A percentile compares a stretch with the other conserved stretches of the same genome.
phyloP scores from a whole-genome alignment of 2,888 invertebrate genomes.

The Leptopilina myrica region DNA sequence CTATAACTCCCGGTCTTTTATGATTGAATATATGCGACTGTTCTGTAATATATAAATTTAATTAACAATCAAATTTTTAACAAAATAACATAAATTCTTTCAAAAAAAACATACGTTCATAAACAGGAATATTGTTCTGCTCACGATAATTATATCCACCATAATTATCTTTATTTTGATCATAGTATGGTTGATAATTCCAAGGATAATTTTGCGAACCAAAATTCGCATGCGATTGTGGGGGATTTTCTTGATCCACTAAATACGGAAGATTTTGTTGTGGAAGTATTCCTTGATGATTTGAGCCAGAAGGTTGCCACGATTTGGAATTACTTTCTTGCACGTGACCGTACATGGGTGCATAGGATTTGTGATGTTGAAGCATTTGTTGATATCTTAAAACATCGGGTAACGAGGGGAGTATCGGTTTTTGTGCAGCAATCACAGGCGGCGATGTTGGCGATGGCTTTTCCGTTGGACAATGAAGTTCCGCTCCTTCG shows the following conservation, averaged over 20 bases:
- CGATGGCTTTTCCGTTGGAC: conserved; percentile 79
- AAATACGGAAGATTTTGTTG: conserved; percentile 65
- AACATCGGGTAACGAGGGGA: conserved; percentile 59
- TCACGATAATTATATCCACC: conserved; percentile 60
- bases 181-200: conserved; percentile 69
- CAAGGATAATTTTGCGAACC: conserved; percentile 66
- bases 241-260: conserved; percentile 58
- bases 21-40: conserved; percentile 70
- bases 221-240: conserved; percentile 62
- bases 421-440: conserved; percentile 58
- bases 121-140: conserved; percentile 61
- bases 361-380: conserved; percentile 64
- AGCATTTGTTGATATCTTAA: conserved; percentile 68
- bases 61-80: not conserved
- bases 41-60: conserved; percentile 52
- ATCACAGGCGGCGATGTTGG: conserved; percentile 67
- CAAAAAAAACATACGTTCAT: conserved; percentile 66
- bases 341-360: conserved; percentile 62
- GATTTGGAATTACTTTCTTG: conserved; percentile 61
- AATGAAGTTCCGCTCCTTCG: conserved; percentile 90
- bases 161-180: conserved; percentile 66
- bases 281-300: conserved; percentile 58
- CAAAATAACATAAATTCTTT: not conserved
- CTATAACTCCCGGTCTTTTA: conserved; percentile 66
- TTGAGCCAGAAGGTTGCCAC: conserved; percentile 63